Base-by-base conservation (phyloP, 2,888 invertebrate species). In the Tetranychus piercei region DNA sequence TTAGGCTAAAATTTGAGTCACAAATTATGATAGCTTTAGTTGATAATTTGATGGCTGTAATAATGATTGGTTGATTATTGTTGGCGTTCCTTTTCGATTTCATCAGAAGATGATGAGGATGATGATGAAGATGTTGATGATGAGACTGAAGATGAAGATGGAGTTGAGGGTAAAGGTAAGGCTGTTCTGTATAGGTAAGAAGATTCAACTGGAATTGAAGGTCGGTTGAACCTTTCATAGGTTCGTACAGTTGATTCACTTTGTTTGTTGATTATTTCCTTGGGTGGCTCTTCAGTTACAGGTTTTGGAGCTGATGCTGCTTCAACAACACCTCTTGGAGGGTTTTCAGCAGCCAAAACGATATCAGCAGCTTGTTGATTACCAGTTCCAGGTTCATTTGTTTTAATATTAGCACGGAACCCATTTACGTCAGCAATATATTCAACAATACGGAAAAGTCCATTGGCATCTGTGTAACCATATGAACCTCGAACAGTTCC, bases 391-490 rank as follows among this genome's bases (percentile, higher is more conserved):
- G 78, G 78, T 65, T 78, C 78, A 71, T 78, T 78, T 44, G 78
- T 76, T 43, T 72, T 69, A 64, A 78, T 77, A 22, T 76, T 76
- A 34, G 78, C 78, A 43, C 79, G 76, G 77, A 78, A 79, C n/a
- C 79, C 79, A 71, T 77, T 76, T n/a, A 75, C 73, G 66, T 79
- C 79, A 45, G 79, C 79, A 66, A 78, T 76, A 71, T 79, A 79
- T 45, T 78, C 77, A 6, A 79, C 79, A 20, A 77, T 73, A 65
- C 79, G 74, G 73, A 77, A 78, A 9, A 78, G 75, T 64, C 78
- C 78, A 74, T 78, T 76, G 20, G 78, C 76, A 66, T 79, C 79
- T 18, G 78, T 78, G 75, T 79, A 79, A 66, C 79, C 79, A 72
- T 79, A 79, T 6, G 78, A 77, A 64, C 79, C 79, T 45, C 78